Conservation (phyloP, 2,797 vertebrate genomes). For the Catharus ustulatus region DNA sequence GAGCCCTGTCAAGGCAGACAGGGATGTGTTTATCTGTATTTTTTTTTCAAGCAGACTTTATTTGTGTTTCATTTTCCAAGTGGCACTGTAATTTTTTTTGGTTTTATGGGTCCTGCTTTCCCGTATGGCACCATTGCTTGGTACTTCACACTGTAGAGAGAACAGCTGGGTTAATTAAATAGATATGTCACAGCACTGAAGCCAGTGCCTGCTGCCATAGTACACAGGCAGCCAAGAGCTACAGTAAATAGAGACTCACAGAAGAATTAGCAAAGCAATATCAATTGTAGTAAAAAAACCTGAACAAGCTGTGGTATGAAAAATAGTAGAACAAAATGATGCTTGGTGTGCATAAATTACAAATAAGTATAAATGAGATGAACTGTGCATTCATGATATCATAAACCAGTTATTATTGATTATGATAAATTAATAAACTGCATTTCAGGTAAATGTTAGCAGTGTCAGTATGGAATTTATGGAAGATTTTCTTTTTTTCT, state of each 20-base stretch:
- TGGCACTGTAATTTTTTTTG: not conserved
- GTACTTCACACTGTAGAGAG: constrained; percentile 55
- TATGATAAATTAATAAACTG: constrained; percentile 11
- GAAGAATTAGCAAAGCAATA: not conserved
- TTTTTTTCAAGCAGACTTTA: not conserved
- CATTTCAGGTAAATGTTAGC: not conserved
- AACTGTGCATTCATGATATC: not conserved
- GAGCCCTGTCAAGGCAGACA: not conserved
- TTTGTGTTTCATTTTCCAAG: constrained; percentile 56
- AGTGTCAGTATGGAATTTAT: not conserved
- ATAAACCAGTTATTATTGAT: not conserved
- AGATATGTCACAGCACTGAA: constrained; percentile 76
- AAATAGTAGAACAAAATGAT: not conserved
- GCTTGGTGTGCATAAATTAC: constrained; percentile 45
- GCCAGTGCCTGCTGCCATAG: constrained; percentile 59
- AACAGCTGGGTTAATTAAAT: constrained; percentile 79
- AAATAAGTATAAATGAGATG: not conserved
- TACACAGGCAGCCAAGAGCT: constrained; percentile 48
- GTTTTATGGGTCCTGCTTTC: constrained; percentile 42
- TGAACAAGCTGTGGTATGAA: not conserved
- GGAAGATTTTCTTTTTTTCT: not conserved
- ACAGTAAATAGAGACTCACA: not conserved
- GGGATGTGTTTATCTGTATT: not conserved
- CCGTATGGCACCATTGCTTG: constrained; percentile 8
- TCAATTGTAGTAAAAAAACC: not conserved